phyloP scores from a whole-genome alignment of 37 sponge, comb jelly and placozoan species.

The Ianthella basta region DNA sequence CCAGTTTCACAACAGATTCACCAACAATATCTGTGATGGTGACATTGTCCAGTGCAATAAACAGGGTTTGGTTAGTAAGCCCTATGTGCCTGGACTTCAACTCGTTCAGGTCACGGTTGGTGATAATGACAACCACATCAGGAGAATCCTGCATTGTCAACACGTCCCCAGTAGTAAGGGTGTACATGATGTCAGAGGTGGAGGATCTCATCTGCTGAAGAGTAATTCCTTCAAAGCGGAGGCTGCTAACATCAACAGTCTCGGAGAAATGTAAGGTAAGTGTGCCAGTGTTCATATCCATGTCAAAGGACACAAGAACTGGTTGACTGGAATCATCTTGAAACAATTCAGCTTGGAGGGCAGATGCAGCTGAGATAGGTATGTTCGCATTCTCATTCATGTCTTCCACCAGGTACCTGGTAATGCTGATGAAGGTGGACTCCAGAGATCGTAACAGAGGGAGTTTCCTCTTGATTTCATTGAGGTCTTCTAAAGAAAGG shows the following conservation, averaged over 20 bases:
- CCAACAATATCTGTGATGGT: constrained; percentile 66
- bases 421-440: constrained; percentile 60
- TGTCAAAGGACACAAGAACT: constrained; percentile 51
- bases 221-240: constrained; percentile 70
- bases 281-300: constrained; percentile 78
- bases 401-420: constrained; percentile 60
- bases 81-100: constrained; percentile 72
- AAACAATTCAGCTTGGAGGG: constrained; percentile 54
- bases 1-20: constrained; percentile 31
- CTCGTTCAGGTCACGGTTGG: constrained; percentile 77
- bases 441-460: constrained; percentile 44
- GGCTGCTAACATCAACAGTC: constrained; percentile 70
- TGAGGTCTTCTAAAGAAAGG: constrained; percentile 72
- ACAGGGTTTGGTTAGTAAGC: constrained; percentile 46
- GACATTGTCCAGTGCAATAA: constrained; percentile 51
- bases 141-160: constrained; percentile 40
- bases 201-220: constrained; percentile 53
- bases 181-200: not conserved
- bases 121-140: constrained; percentile 45
- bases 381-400: constrained; percentile 64
- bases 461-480: constrained; percentile 71
- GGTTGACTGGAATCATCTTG: constrained; percentile 71
- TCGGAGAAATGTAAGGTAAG: constrained; percentile 88
- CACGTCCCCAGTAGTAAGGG: constrained; percentile 49
- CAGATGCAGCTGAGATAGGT: constrained; percentile 42